These are phyloP conservation scores for Orchesella cincta DNA, from an alignment of 1,140 invertebrate genomes.

Conservation along the genomic window DNA sequence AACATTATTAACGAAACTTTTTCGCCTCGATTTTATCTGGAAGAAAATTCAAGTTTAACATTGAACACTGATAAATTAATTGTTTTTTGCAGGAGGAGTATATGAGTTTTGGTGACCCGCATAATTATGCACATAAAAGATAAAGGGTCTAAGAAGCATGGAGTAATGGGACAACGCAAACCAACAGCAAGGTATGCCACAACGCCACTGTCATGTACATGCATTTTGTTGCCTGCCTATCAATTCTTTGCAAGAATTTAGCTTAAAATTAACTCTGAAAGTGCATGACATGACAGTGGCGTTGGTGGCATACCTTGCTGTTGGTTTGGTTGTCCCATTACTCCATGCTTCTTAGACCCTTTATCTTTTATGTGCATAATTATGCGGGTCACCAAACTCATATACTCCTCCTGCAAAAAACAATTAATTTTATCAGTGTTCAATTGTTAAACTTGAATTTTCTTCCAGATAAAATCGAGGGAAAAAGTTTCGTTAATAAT, in stretches of 20 bases:
- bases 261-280: too few relatives aligned
- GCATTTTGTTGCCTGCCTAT: too few relatives aligned
- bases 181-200: slow-evolving; percentile 28
- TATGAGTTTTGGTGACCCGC: slow-evolving; percentile 80
- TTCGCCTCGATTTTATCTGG: background rate
- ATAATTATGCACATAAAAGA: slow-evolving; percentile 84
- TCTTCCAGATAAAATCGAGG: background rate
- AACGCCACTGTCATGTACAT: too few relatives aligned
- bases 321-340: slow-evolving; percentile 24
- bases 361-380: slow-evolving; percentile 85
- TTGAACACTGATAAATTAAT: slow-evolving; percentile 27
- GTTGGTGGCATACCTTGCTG: slow-evolving; percentile 31
- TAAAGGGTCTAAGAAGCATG: slow-evolving; percentile 65
- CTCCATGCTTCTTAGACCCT: slow-evolving; percentile 61
- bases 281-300: too few relatives aligned
- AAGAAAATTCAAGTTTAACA: background rate
- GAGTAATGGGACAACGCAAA: slow-evolving; percentile 26
- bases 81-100: slow-evolving; percentile 74
- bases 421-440: too few relatives aligned
- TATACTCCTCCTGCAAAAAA: slow-evolving; percentile 74
- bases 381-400: slow-evolving; percentile 82
- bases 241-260: too few relatives aligned
- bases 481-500: too few relatives aligned
- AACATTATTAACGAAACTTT: too few relatives aligned
- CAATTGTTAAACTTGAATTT: background rate